Conservation (phyloP, 1,140 invertebrate genomes). For the Papilio aristodemus region DNA sequence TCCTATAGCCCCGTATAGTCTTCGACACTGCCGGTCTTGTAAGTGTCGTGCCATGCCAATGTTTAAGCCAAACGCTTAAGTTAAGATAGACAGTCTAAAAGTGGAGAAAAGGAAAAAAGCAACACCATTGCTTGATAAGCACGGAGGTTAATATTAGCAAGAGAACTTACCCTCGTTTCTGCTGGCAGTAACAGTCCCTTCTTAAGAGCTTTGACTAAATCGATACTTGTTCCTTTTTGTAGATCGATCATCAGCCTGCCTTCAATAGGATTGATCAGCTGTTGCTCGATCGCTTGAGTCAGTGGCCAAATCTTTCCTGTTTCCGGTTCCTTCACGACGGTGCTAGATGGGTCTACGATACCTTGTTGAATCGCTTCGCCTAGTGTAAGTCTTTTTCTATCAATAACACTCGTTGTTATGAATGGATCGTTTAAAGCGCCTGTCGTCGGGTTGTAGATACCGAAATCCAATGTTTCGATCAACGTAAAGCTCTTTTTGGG, state of each 20-base stretch:
- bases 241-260: slow-evolving; percentile 86
- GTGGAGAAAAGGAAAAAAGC: slow-evolving; percentile 70
- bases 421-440: slow-evolving; percentile 91
- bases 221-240: slow-evolving; percentile 83
- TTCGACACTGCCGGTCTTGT: slow-evolving; percentile 54
- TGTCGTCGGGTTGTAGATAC: slow-evolving; percentile 89
- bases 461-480: slow-evolving; percentile 90
- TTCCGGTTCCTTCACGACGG: slow-evolving; percentile 89
- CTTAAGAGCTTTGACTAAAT: slow-evolving; percentile 93
- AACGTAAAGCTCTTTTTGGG: slow-evolving; percentile 88
- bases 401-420: slow-evolving; percentile 84
- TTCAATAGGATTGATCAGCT: slow-evolving; percentile 87
- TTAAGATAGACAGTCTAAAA: slow-evolving; percentile 66
- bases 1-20: slow-evolving; percentile 48
- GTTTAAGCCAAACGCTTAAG: slow-evolving; percentile 74
- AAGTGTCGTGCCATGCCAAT: slow-evolving; percentile 76
- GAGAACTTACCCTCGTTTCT: slow-evolving; percentile 93
- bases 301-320: slow-evolving; percentile 88
- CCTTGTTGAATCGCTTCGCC: slow-evolving; percentile 88
- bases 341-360: slow-evolving; percentile 91
- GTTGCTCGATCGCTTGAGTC: slow-evolving; percentile 87
- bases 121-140: slow-evolving; percentile 75
- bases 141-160: slow-evolving; percentile 51
- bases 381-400: slow-evolving; percentile 86
- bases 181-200: slow-evolving; percentile 93